Conservation (phyloP, 2,113 vertebrate genomes). For the Vicugna pacos region DNA sequence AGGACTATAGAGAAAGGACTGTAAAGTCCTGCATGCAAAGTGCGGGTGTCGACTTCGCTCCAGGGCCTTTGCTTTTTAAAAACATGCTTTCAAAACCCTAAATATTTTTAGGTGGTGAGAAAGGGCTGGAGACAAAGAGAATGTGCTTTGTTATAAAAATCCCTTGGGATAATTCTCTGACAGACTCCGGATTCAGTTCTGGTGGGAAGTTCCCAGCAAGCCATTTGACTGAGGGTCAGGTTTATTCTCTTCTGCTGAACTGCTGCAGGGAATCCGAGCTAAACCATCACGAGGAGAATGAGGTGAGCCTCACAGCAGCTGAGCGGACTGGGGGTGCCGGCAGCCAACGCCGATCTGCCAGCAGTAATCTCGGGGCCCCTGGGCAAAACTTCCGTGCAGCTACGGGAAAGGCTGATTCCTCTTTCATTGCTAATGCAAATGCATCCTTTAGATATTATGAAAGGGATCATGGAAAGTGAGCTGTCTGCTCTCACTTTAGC, state of each 20-base stretch:
- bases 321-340: neutral
- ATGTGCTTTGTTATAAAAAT: constrained; percentile 53
- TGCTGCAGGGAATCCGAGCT: neutral
- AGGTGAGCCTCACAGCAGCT: neutral
- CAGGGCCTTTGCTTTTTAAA: neutral
- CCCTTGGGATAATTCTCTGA: constrained; percentile 3
- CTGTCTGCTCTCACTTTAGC: neutral
- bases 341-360: neutral
- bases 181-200: neutral
- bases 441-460: neutral
- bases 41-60: neutral
- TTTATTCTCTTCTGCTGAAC: neutral
- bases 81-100: constrained; percentile 25
- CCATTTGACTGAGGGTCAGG: neutral
- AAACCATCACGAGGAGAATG: neutral
- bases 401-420: neutral
- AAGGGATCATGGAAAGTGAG: constrained; percentile 9
- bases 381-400: neutral
- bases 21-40: neutral
- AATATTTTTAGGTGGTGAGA: neutral
- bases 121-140: constrained; percentile 36
- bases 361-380: neutral
- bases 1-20: neutral
- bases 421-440: constrained; percentile 48
- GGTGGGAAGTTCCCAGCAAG: constrained; percentile 31